Percentiles rank a stretch among this genome's conserved stretches.
Conservation (phyloP, 2,888 invertebrate genomes). For the Epistrophe grossulariae region DNA sequence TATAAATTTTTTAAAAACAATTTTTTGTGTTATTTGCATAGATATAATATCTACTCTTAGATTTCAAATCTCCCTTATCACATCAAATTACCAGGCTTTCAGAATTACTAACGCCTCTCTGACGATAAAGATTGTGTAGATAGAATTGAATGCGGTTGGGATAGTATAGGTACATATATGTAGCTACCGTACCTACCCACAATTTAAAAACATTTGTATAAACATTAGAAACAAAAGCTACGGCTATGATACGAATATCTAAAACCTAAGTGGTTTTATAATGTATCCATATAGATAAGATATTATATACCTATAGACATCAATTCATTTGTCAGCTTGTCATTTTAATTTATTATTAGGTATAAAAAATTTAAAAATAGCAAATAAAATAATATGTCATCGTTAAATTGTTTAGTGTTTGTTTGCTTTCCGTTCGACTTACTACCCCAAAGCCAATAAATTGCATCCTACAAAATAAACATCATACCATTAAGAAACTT, state of each 20-base stretch:
- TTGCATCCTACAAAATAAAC: not conserved
- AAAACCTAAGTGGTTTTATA: not conserved
- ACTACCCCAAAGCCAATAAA: not conserved
- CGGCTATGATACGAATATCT: not conserved
- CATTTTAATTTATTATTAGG: not conserved
- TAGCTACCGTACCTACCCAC: not conserved
- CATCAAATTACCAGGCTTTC: slow-evolving; percentile 27
- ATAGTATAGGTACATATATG: not conserved
- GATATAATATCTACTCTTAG: not conserved
- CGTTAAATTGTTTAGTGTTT: not conserved
- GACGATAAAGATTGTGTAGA: not conserved
- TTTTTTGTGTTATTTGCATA: not conserved
- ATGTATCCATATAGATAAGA: not conserved
- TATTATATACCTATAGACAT: not conserved
- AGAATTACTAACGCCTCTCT: slow-evolving; percentile 2
- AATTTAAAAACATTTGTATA: slow-evolving; percentile 11
- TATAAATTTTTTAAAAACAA: slow-evolving; percentile 7
- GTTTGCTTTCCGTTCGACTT: not conserved
- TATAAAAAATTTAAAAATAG: not conserved
- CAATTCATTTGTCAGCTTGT: not conserved
- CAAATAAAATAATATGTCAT: not conserved
- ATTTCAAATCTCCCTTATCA: slow-evolving; percentile 39
- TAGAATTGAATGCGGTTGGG: not conserved
- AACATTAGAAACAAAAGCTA: slow-evolving; percentile 8
- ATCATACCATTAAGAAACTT: too few relatives aligned